Evolutionary conservation across 2,888 invertebrate genomes (phyloP), one percentile per base, ranked within the genome.

Genomic region (Platynereis dumerilii): DNA sequence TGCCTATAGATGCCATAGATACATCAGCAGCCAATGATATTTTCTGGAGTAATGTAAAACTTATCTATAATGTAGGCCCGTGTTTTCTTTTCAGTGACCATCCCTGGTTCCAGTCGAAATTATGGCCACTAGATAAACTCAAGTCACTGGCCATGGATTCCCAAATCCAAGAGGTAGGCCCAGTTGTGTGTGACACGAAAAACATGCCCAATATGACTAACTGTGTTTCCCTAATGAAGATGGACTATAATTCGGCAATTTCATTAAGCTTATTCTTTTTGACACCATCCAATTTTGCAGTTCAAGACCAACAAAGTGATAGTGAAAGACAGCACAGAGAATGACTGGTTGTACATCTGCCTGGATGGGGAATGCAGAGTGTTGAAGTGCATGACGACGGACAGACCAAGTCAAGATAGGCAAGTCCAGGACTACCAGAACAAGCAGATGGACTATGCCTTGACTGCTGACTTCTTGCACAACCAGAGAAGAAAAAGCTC

Each of bases 271-370:
- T 12, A 42, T 12, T 42, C 42, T 42, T 42, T 42, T 42, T 42
- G 42, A 10, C 17, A 42, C 42, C 10, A 42, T 10, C n/a, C n/a
- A n/a, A n/a, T n/a, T 34, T 45, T 60, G 1, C 70, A 80, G 78
- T 78, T 78, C 69, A 79, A 79, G 57, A 78, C 76, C 1, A 79
- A 77, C 66, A 78, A 78, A 66, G 74, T 80, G 12, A 70, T 80
- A 3, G 78, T 77, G n/a, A 61, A 69, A 5, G 74, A 79, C 69
- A 78, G 73, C 60, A 59, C 65, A 1, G 60, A 62, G 5, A 78
- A 79, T 29, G 77, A 80, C 28, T 80, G 80, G 79, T 69, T 80
- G 17, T 80, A 80, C 61, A 73, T 78, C 26, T 78, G 78, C 58
- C 77, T 79, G 76, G 70, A 76, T 76, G 79, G 34, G 5, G 34